Conservation (phyloP, 2,797 vertebrate genomes). For the Momotus momota region DNA sequence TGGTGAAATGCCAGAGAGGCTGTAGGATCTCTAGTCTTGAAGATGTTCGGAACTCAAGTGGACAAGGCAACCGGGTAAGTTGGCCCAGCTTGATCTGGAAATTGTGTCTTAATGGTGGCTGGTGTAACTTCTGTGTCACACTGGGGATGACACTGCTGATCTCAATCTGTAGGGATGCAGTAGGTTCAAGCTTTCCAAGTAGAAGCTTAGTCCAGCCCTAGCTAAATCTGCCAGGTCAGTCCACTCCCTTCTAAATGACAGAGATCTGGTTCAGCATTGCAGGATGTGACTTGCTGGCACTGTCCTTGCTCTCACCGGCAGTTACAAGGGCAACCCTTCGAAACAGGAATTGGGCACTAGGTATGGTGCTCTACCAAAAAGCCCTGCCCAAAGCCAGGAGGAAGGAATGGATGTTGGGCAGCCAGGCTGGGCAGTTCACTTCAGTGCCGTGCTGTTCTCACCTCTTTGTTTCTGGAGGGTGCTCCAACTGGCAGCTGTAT, state of each 20-base stretch:
- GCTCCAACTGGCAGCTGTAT: neutral
- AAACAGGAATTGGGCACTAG: neutral
- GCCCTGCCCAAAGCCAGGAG: neutral
- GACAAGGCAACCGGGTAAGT: neutral
- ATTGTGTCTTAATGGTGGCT: neutral
- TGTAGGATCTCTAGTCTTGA: neutral
- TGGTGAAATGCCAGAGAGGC: neutral
- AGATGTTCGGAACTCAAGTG: neutral
- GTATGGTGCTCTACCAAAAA: fast-evolving
- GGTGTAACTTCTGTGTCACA: neutral
- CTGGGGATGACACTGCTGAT: neutral
- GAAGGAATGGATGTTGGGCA: neutral
- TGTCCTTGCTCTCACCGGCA: neutral
- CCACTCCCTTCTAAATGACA: neutral
- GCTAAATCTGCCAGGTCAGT: neutral
- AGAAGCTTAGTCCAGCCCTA: neutral
- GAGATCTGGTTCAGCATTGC: neutral
- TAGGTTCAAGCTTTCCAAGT: neutral
- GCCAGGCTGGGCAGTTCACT: neutral
- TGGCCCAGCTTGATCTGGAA: neutral
- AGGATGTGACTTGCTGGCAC: neutral
- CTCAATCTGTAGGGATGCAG: neutral
- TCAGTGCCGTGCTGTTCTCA: neutral
- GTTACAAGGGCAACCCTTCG: neutral
- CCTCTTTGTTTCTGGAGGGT: neutral